Conservation (phyloP, 2,797 vertebrate species). For the Benthosema pterotum region DNA sequence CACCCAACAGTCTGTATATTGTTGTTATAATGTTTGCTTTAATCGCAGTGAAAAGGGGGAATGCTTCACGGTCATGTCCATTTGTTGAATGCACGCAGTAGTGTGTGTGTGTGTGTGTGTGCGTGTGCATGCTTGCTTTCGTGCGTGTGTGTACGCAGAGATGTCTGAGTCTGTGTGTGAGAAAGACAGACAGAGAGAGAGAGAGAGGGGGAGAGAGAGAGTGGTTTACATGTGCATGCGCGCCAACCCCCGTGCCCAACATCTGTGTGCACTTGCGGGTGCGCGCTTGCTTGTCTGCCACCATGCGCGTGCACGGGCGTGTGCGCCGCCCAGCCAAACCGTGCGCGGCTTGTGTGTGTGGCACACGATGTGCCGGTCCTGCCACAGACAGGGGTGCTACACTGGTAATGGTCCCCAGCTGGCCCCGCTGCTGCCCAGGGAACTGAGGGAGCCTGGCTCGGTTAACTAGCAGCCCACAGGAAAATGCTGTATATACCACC, state of each 20-base stretch:
- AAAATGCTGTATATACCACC: constrained; percentile 59
- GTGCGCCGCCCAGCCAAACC: too few relatives aligned
- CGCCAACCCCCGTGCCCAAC: too few relatives aligned
- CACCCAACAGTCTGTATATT: constrained; percentile 33
- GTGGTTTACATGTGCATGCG: too few relatives aligned
- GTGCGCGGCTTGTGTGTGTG: constrained; percentile 19
- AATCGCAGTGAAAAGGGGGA: background rate
- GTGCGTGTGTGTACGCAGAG: background rate
- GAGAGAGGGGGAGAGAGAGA: too few relatives aligned
- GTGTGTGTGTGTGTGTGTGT: background rate
- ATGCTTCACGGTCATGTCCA: background rate
- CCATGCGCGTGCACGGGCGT: constrained; percentile 12
- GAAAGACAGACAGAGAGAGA: too few relatives aligned
- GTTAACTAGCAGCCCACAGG: constrained; percentile 79
- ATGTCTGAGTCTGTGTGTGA: background rate
- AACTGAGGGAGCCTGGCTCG: constrained; percentile 91
- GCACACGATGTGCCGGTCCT: constrained; percentile 30
- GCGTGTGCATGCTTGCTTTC: background rate
- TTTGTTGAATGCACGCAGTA: background rate
- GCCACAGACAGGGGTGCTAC: constrained; percentile 50
- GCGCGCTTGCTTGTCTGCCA: constrained; percentile 21
- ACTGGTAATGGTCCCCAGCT: constrained; percentile 96
- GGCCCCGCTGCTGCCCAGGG: constrained; percentile 69
- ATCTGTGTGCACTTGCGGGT: too few relatives aligned
- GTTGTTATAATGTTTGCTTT: background rate